These are phyloP conservation scores for Xiphorhynchus elegans DNA, from an alignment of 2,113 vertebrate species.

Conservation along the genomic window DNA sequence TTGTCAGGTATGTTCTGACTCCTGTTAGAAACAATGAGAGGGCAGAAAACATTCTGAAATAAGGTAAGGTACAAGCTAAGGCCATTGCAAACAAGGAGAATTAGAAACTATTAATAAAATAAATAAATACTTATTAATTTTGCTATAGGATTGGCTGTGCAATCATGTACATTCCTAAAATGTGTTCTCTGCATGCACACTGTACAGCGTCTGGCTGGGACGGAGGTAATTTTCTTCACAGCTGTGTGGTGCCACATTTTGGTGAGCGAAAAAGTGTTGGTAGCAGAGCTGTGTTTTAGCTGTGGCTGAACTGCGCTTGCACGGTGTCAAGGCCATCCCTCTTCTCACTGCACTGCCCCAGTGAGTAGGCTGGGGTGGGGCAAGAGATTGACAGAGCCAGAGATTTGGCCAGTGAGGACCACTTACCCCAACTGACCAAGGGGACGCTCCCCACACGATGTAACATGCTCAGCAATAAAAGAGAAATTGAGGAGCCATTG, in stretches of 20 bases:
- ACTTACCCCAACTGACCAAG: neutral
- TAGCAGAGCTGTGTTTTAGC: fast-evolving
- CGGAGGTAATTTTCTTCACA: neutral
- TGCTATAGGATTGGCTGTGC: neutral
- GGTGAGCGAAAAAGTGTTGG: neutral
- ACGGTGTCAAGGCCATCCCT: neutral
- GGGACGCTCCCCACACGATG: fast-evolving
- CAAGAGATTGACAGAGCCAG: neutral
- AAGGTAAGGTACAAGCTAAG: neutral
- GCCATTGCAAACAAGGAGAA: neutral
- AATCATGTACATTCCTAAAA: neutral
- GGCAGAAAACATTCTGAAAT: neutral
- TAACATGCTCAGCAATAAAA: neutral
- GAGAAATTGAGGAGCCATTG: fast-evolving
- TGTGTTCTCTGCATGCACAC: neutral
- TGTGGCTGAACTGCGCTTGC: neutral
- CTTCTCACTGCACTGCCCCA: neutral
- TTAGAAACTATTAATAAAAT: neutral
- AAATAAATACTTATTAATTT: neutral
- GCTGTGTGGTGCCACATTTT: neutral
- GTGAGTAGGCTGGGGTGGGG: neutral
- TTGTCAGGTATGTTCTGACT: neutral
- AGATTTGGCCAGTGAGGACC: neutral
- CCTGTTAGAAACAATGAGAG: neutral
- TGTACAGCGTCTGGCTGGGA: neutral